Conservation (phyloP, 2,888 invertebrate species). For the Clitarchus hookeri region DNA sequence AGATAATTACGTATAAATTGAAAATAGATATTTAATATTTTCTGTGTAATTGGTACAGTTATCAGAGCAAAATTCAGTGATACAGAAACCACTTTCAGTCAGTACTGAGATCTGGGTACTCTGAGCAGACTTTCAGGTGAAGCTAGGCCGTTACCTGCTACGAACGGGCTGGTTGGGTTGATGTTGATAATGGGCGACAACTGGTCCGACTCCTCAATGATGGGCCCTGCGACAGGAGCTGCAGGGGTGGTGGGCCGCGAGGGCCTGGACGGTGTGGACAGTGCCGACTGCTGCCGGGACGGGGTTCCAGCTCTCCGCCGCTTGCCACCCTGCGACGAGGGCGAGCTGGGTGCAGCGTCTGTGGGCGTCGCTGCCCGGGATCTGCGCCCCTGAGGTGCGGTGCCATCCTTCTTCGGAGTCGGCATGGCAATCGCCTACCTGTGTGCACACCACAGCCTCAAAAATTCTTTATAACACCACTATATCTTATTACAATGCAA, state of each 20-base stretch:
- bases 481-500: too few species aligned
- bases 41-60: too few species aligned
- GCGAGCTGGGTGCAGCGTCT: constrained; percentile 11
- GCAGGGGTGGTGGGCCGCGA: constrained; percentile 26
- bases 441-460: neutral
- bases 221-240: constrained; percentile 23
- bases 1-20: too few species aligned
- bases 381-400: neutral
- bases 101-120: too few species aligned
- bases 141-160: constrained; percentile 45
- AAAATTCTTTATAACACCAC: too few species aligned
- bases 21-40: too few species aligned
- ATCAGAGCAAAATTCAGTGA: too few species aligned
- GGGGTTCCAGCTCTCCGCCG: constrained; percentile 28
- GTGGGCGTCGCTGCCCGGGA: neutral
- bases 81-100: too few species aligned
- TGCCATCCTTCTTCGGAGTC: neutral
- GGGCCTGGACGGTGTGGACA: constrained; percentile 26
- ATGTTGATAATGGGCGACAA: constrained; percentile 46
- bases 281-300: constrained; percentile 6
- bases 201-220: constrained; percentile 46
- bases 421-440: neutral
- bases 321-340: neutral
- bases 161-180: constrained; percentile 51
- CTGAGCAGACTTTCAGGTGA: too few species aligned